Evolutionary conservation across 1,140 invertebrate genomes (phyloP).

Genomic region (Aleiodes sp.): DNA sequence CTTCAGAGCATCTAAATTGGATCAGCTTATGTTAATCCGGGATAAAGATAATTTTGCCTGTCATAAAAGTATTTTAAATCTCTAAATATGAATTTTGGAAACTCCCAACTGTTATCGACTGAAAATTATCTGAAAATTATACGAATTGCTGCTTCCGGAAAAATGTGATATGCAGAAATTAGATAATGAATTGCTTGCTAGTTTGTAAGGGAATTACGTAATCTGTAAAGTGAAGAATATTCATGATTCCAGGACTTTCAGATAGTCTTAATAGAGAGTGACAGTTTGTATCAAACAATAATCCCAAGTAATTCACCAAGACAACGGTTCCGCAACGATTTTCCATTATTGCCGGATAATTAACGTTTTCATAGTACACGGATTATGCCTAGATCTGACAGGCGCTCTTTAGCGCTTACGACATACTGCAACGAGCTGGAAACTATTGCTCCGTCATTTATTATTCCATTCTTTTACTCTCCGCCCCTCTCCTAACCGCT

Average conservation of each 20-base stretch:
- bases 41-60: neutral
- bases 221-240: neutral
- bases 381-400: conserved; percentile 39
- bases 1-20: neutral
- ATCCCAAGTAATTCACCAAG: conserved; percentile 19
- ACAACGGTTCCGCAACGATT: conserved; percentile 34
- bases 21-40: neutral
- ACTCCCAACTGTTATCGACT: neutral
- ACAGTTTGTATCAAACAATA: neutral
- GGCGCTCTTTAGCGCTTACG: conserved; percentile 41
- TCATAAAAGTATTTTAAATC: no score
- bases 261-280: neutral
- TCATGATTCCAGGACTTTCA: neutral
- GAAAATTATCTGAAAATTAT: neutral
- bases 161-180: neutral
- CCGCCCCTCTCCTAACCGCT: no score
- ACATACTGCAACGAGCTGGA: conserved; percentile 30
- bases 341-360: conserved; percentile 39
- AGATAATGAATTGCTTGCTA: neutral
- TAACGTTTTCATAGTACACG: conserved; percentile 37
- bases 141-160: neutral
- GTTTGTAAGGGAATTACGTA: neutral
- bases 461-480: neutral
- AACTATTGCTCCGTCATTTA: conserved; percentile 8
- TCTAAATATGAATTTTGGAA: no score